phyloP scores from a whole-genome alignment of 1,140 invertebrate species.

The Rhizoglyphus robini region DNA sequence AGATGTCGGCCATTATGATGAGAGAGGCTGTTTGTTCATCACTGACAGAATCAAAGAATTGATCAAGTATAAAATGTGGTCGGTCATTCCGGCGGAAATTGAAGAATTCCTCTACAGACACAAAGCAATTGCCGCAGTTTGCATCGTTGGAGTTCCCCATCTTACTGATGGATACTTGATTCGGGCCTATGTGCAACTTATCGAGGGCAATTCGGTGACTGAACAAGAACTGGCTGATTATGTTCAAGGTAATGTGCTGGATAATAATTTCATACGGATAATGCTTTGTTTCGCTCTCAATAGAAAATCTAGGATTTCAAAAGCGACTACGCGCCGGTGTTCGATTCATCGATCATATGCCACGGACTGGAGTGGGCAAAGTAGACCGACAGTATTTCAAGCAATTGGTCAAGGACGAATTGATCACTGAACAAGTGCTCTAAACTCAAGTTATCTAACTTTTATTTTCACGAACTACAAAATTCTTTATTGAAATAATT shows the following conservation, averaged over 20 bases:
- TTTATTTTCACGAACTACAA: background rate
- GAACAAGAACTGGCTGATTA: constrained; percentile 21
- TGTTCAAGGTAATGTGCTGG: constrained; percentile 15
- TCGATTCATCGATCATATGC: constrained; percentile 30
- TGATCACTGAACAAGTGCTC: background rate
- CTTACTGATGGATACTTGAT: constrained; percentile 75
- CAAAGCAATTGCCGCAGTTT: constrained; percentile 61
- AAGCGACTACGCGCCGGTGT: constrained; percentile 32
- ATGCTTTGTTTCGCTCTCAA: background rate
- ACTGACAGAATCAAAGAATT: constrained; percentile 29
- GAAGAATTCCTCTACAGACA: constrained; percentile 50
- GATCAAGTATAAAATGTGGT: constrained; percentile 28
- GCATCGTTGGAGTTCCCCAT: constrained; percentile 77
- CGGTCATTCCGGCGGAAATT: constrained; percentile 28
- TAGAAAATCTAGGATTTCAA: constrained; percentile 26
- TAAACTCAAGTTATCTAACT: background rate
- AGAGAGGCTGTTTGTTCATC: constrained; percentile 28
- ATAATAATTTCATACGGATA: background rate
- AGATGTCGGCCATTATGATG: constrained; percentile 29
- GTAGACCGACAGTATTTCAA: constrained; percentile 21
- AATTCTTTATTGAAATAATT: background rate
- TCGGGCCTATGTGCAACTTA: constrained; percentile 26
- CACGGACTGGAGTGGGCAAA: constrained; percentile 30
- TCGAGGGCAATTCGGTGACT: constrained; percentile 8
- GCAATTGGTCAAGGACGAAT: constrained; percentile 8